A percentile compares a stretch with the other conserved stretches of the same genome.
phyloP scores from a whole-genome alignment of 2,888 invertebrate species.

The Oligia fasciuncula region DNA sequence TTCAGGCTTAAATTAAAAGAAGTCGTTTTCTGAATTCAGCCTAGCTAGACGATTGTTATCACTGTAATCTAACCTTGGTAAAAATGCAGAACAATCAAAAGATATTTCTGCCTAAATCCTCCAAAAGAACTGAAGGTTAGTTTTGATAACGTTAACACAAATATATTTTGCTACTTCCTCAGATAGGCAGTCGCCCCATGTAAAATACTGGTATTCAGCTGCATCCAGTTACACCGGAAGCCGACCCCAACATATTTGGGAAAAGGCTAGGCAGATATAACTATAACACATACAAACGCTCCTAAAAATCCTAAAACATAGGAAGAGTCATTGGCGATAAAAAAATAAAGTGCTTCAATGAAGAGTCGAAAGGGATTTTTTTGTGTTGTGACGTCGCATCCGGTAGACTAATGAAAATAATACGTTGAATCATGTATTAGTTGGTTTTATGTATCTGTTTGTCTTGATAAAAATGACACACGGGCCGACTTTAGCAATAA shows the following conservation, averaged over 20 bases:
- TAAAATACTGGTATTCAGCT: not conserved
- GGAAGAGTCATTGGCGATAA: slow-evolving; percentile 38
- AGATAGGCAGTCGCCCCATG: not conserved
- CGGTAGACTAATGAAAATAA: not conserved
- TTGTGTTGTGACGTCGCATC: slow-evolving; percentile 15
- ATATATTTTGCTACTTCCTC: not conserved
- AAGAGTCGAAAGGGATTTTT: slow-evolving; percentile 8
- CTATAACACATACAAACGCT: not conserved
- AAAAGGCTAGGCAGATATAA: not conserved
- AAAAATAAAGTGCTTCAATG: not conserved
- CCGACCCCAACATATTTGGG: not conserved
- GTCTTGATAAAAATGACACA: not conserved
- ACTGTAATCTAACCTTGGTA: not conserved
- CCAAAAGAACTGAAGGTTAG: slow-evolving; percentile 7
- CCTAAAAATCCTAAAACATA: not conserved
- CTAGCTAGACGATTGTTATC: not conserved
- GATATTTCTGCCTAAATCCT: not conserved
- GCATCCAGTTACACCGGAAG: not conserved
- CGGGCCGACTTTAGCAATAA: not conserved
- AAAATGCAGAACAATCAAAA: slow-evolving; percentile 1
- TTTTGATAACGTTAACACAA: not conserved
- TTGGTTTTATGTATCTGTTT: not conserved
- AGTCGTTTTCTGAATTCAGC: not conserved
- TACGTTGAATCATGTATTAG: not conserved
- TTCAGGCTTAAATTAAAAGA: not conserved